Conservation (phyloP, 2,113 vertebrate species). For the Oryzias celebensis region DNA sequence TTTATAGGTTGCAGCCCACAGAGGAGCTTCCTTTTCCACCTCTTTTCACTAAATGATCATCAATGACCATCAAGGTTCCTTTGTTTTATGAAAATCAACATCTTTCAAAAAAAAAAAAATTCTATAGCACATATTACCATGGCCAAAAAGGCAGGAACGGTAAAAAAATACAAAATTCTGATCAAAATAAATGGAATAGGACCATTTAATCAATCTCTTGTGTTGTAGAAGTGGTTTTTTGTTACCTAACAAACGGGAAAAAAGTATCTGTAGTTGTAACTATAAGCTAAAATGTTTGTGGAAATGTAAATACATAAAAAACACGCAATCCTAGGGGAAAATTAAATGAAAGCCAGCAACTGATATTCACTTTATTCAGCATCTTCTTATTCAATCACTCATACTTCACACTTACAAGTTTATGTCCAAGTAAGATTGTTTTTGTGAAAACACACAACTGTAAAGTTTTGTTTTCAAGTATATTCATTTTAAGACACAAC, state of each 20-base stretch:
- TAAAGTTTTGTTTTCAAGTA: conserved; percentile 38
- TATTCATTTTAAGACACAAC: conserved; percentile 38
- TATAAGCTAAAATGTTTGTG: no score
- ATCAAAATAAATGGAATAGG: no score
- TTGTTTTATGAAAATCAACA: not conserved
- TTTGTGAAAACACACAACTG: conserved; percentile 21
- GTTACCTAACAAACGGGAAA: no score
- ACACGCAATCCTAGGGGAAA: conserved; percentile 2
- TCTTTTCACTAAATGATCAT: conserved; percentile 78
- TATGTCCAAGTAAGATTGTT: conserved; percentile 14
- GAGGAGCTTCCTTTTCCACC: conserved; percentile 85
- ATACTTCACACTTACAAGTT: not conserved
- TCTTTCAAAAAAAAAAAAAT: not conserved
- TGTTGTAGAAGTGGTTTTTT: no score
- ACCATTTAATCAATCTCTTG: no score
- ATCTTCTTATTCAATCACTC: conserved; percentile 10
- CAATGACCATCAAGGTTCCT: not conserved
- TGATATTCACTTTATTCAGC: conserved; percentile 24
- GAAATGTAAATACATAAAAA: no score
- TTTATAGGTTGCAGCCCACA: conserved; percentile 89
- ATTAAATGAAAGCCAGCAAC: conserved; percentile 6
- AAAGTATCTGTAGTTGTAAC: no score
- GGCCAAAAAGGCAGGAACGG: no score
- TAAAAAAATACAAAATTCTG: no score
- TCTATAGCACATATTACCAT: no score